Evolutionary conservation across 2,888 invertebrate genomes (phyloP).

Genomic region (Acleris cristana): DNA sequence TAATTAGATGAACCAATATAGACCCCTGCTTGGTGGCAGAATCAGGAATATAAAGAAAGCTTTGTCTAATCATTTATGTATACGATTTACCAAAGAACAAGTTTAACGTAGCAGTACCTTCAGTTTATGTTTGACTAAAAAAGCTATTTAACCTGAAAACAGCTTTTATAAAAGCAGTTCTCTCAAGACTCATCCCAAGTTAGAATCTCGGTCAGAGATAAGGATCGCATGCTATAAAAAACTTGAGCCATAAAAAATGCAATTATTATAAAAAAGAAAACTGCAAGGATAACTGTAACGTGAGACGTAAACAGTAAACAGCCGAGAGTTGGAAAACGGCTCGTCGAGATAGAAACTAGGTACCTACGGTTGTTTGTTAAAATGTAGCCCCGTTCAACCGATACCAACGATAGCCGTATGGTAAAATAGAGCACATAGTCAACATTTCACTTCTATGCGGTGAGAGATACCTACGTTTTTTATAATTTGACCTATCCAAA

Average conservation of each 20-base stretch:
- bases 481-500: background rate
- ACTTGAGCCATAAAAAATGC: conserved; percentile 27
- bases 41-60: too few relatives aligned
- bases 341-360: conserved; percentile 19
- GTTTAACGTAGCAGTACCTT: too few relatives aligned
- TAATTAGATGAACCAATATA: too few relatives aligned
- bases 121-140: too few relatives aligned
- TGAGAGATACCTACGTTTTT: too few relatives aligned
- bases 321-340: conserved; percentile 11
- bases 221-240: conserved; percentile 23
- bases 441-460: too few relatives aligned
- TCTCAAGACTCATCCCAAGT: conserved; percentile 21
- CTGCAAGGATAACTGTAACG: conserved; percentile 32
- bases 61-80: too few relatives aligned
- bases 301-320: conserved; percentile 16
- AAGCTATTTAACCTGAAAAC: too few relatives aligned
- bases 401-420: background rate
- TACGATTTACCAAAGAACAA: too few relatives aligned
- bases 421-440: background rate
- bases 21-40: too few relatives aligned
- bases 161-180: too few relatives aligned
- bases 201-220: conserved; percentile 33
- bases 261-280: conserved; percentile 25
- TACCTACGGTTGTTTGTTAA: background rate
- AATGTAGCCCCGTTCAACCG: conserved; percentile 5